Base-by-base conservation (phyloP, 2,797 vertebrate species). In the Parambassis ranga region DNA sequence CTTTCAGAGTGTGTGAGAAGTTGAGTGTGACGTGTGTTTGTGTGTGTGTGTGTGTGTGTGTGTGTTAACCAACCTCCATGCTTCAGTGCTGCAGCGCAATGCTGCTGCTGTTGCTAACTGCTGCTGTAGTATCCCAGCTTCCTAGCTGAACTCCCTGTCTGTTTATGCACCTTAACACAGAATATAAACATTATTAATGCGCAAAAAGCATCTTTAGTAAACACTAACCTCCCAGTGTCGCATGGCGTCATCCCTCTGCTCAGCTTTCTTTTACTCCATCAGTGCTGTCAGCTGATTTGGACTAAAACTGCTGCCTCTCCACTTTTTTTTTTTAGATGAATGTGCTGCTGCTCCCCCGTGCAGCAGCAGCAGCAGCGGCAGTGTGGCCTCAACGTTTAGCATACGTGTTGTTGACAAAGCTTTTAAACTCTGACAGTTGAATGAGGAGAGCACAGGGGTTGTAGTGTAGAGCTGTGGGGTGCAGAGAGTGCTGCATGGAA, bases 251-350 rank as follows among this genome's bases (percentile, higher is more conserved):
- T 49, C 31, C 42, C 36, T 46, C 31, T 13, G 36, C 28, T 39
- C 38, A 48, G 32, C 65, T 49, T 63, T 46, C 28, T 27, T 55
- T 57, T 18, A 60, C 67, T 66, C 74, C 33, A 7, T 72, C 76
- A 49, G 59, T 67, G 70, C 77, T 77, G 86, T 89, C 86, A 85
- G 79, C 84, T 82, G 84, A 70, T 85, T 81, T 50, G 53, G 50
- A 60, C 58, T 24, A 65, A 84, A 89, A 83, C 55, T 88, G 87
- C 87, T 86, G 70, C 11, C 85, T 79, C 81, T 52, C 79, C 85
- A 84, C 84, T 90, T 87, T 87, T 74, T 49, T 4, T 31, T 28
- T 36, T 4, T 58, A 61, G 75, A 77, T 65, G 63, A 73, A 68
- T 82, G 75, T 64, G 70, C 69, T 81, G 64, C 83, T 81, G 65